These are phyloP conservation scores for Orbicella faveolata DNA, from an alignment of 64 coral and sea anemone species.

Conservation along the genomic window DNA sequence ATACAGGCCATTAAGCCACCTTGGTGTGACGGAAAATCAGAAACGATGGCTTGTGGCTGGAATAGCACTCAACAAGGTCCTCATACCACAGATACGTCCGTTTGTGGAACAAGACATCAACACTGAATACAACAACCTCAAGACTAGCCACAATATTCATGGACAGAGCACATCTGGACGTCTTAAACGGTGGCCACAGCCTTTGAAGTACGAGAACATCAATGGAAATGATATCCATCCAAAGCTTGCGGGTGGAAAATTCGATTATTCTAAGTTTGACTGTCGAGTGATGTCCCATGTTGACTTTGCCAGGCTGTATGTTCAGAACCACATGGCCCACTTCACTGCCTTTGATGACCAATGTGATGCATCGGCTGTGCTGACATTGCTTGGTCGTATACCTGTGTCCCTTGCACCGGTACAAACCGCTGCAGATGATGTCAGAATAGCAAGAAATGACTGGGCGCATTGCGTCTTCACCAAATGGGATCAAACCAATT, in stretches of 20 bases:
- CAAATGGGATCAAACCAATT: not conserved
- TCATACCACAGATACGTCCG: too few species aligned
- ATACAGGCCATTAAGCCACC: too few species aligned
- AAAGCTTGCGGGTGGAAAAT: not conserved
- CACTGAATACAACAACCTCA: too few species aligned
- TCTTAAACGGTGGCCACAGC: not conserved
- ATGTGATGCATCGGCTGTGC: constrained; percentile 29
- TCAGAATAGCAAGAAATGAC: not conserved
- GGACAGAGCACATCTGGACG: not conserved
- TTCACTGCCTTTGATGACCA: constrained; percentile 37
- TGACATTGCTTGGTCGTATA: constrained; percentile 8
- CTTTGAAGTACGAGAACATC: constrained; percentile 35
- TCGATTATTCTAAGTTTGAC: not conserved
- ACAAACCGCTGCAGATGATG: constrained; percentile 4
- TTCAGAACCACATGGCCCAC: constrained; percentile 22
- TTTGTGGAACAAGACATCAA: too few species aligned
- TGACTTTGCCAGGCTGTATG: constrained; percentile 46
- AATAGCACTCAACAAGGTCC: too few species aligned
- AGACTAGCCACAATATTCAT: too few species aligned
- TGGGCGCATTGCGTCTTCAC: constrained; percentile 19
- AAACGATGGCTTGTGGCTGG: too few species aligned
- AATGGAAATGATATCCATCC: constrained; percentile 5
- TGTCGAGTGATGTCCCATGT: not conserved
- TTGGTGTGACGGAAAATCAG: too few species aligned
- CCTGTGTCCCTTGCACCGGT: not conserved